These are phyloP conservation scores for Varanus komodoensis DNA, from an alignment of 2,113 vertebrate genomes.

Conservation along the genomic window DNA sequence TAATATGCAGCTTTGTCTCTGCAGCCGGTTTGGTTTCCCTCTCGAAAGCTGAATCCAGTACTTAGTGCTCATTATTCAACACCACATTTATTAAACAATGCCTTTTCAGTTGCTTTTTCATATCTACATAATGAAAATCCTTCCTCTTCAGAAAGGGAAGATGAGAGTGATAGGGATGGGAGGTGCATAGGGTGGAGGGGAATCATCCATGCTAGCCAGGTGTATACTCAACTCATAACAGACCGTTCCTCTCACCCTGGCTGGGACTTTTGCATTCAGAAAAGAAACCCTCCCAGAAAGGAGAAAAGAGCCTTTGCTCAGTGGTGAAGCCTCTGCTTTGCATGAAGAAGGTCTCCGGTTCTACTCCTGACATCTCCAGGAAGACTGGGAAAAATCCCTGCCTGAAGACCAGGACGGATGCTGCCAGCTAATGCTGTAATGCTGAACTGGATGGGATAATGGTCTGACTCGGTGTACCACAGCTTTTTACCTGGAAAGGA, in stretches of 20 bases:
- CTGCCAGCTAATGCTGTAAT: not conserved
- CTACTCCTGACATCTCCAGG: no score
- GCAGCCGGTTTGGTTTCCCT: constrained; percentile 55
- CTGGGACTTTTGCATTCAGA: constrained; percentile 59
- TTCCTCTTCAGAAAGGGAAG: constrained; percentile 67
- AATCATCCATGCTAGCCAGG: constrained; percentile 58
- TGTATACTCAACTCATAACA: constrained; percentile 53
- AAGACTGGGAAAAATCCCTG: not conserved
- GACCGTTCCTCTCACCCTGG: constrained; percentile 20
- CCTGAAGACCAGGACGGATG: not conserved
- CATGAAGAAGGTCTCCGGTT: not conserved
- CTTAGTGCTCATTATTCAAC: constrained; percentile 72
- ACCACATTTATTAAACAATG: constrained; percentile 72
- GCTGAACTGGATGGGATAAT: not conserved
- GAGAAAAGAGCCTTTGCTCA: not conserved
- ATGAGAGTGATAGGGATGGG: constrained; percentile 55
- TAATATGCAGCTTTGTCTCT: constrained; percentile 74
- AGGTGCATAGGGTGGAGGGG: constrained; percentile 29
- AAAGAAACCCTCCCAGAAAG: constrained; percentile 46
- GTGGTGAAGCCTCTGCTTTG: not conserved
- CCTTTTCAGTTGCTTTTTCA: constrained; percentile 70
- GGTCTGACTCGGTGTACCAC: not conserved
- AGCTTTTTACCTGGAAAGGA: not conserved
- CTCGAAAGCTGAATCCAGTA: constrained; percentile 70
- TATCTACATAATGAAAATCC: constrained; percentile 71